phyloP scores from a whole-genome alignment of 2,113 vertebrate species.

The Pungitius pungitius region DNA sequence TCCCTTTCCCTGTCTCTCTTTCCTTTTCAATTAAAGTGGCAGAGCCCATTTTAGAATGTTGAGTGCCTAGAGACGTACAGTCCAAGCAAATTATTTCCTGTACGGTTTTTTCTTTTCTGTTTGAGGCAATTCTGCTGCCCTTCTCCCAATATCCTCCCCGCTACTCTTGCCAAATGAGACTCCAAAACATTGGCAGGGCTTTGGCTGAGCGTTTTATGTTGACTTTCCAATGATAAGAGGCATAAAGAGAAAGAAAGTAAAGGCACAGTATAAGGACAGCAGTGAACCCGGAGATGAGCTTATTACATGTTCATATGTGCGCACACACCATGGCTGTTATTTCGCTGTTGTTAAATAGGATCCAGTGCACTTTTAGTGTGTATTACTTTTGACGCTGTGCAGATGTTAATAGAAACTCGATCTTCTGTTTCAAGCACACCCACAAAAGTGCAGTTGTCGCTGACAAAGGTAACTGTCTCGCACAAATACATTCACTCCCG shows the following conservation, averaged over 20 bases:
- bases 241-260: conserved; percentile 58
- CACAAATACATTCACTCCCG: conserved; percentile 40
- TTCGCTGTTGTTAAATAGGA: conserved; percentile 59
- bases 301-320: conserved; percentile 48
- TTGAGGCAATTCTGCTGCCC: conserved; percentile 53
- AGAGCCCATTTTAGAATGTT: conserved; percentile 60
- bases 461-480: conserved; percentile 31
- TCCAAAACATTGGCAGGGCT: conserved; percentile 41
- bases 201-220: conserved; percentile 53
- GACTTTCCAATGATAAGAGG: conserved; percentile 63
- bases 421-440: conserved; percentile 23
- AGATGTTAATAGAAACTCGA: conserved; percentile 44
- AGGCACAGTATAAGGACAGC: conserved; percentile 41
- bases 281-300: conserved; percentile 23
- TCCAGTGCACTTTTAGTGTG: conserved; percentile 53
- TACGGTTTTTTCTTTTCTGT: conserved; percentile 62
- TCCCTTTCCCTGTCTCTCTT: conserved; percentile 63
- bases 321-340: conserved; percentile 37
- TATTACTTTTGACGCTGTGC: conserved; percentile 55
- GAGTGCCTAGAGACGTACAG: conserved; percentile 60
- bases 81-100: conserved; percentile 65
- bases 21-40: conserved; percentile 75
- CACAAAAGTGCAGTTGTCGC: conserved; percentile 5
- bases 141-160: conserved; percentile 49
- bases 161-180: conserved; percentile 57